Evolutionary conservation across 2,888 invertebrate species (phyloP).

Genomic region (Nomada lathburiana): DNA sequence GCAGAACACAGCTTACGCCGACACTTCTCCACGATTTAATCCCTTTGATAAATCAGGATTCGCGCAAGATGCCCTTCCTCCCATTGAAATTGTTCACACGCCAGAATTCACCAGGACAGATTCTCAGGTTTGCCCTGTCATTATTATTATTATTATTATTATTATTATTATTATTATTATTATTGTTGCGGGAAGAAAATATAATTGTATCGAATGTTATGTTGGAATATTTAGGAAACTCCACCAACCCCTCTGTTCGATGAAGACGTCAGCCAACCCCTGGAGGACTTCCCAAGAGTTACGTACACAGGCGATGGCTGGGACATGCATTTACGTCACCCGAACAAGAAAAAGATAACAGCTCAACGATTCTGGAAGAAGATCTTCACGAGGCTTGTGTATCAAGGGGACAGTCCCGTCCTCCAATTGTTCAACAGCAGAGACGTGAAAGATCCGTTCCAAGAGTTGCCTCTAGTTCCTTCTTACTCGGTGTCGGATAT

Average conservation of each 20-base stretch:
- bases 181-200: background rate
- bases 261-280: slow-evolving; percentile 95
- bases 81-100: slow-evolving; percentile 80
- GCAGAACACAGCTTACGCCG: slow-evolving; percentile 85
- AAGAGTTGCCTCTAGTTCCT: slow-evolving; percentile 96
- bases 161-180: too few relatives aligned
- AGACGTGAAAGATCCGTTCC: slow-evolving; percentile 95
- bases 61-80: slow-evolving; percentile 80
- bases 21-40: slow-evolving; percentile 90
- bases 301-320: slow-evolving; percentile 93
- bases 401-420: slow-evolving; percentile 92
- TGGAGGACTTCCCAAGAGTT: slow-evolving; percentile 95
- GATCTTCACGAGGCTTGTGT: slow-evolving; percentile 92
- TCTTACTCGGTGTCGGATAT: slow-evolving; percentile 98
- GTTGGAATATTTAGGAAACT: slow-evolving; percentile 86
- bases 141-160: too few relatives aligned
- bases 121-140: slow-evolving; percentile 77
- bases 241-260: slow-evolving; percentile 97
- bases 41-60: slow-evolving; percentile 90
- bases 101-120: slow-evolving; percentile 82
- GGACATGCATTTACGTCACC: slow-evolving; percentile 98
- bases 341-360: slow-evolving; percentile 98
- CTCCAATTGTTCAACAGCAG: slow-evolving; percentile 94
- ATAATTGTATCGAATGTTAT: background rate
- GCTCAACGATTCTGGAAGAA: slow-evolving; percentile 99